These are phyloP conservation scores for Rhogogaster chlorosoma DNA, from an alignment of 2,888 invertebrate genomes.

Conservation along the genomic window DNA sequence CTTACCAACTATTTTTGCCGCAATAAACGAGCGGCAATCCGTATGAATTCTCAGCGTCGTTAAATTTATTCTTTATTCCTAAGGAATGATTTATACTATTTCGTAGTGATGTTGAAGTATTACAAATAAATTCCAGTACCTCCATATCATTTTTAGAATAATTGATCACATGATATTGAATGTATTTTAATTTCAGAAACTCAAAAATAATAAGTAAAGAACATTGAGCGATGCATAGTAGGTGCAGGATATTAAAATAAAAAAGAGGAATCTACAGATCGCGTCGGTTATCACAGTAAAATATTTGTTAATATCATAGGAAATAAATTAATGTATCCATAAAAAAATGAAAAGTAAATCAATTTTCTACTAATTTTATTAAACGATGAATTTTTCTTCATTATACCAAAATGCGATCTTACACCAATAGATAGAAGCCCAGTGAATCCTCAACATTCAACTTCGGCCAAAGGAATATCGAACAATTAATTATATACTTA, in stretches of 20 bases:
- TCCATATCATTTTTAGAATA: not conserved
- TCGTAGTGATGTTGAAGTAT: not conserved
- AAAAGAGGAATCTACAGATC: too few species aligned
- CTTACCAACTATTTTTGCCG: not conserved
- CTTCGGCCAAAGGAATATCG: not conserved
- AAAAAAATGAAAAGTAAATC: too few species aligned
- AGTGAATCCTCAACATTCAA: not conserved
- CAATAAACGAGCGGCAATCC: not conserved
- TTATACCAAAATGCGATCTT: too few species aligned
- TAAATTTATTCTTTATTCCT: not conserved
- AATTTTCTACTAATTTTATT: too few species aligned
- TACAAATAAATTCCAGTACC: not conserved
- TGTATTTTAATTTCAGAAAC: not conserved
- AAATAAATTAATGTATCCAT: too few species aligned
- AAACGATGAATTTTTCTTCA: too few species aligned
- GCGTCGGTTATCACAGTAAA: too few species aligned
- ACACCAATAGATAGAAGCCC: too few species aligned
- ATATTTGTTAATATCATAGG: too few species aligned
- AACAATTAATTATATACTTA: not conserved
- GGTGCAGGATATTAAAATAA: not conserved
- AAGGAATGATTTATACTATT: not conserved
- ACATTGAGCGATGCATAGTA: not conserved
- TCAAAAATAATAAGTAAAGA: not conserved
- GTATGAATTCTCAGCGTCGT: not conserved
- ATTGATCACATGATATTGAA: not conserved